A percentile compares a stretch with the other conserved stretches of the same genome.
Conservation (phyloP, 2,113 vertebrate genomes). For the Sterrhoptilus dennistouni region DNA sequence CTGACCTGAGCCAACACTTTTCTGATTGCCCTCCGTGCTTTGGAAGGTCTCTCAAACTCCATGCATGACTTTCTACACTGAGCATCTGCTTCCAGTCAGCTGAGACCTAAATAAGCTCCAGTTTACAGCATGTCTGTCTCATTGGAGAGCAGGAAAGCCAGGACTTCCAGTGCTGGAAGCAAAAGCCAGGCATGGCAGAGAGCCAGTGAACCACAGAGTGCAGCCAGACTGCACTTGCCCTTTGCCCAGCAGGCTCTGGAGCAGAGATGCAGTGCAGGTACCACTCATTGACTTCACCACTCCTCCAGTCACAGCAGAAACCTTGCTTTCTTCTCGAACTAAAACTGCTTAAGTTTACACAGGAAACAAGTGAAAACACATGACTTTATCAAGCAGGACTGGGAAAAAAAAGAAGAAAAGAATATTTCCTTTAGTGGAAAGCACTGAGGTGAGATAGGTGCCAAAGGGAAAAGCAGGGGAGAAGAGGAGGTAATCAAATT, state of each 20-base stretch:
- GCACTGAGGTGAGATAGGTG: neutral
- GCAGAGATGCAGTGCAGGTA: neutral
- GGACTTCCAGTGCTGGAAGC: neutral
- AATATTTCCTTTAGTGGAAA: neutral
- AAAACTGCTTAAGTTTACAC: neutral
- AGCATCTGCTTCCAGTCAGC: neutral
- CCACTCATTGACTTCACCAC: neutral
- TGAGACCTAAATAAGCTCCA: neutral
- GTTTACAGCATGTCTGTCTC: neutral
- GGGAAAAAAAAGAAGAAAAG: too few species aligned
- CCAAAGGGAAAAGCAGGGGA: neutral
- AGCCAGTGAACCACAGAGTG: neutral
- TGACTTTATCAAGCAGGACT: neutral
- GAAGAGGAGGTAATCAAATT: neutral
- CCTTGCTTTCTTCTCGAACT: neutral
- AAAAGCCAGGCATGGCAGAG: neutral
- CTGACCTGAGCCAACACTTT: neutral
- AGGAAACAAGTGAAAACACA: neutral
- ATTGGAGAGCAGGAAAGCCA: neutral
- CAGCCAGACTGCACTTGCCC: neutral
- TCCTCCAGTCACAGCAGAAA: neutral
- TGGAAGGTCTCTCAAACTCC: neutral
- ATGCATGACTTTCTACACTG: neutral
- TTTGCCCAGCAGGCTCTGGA: neutral
- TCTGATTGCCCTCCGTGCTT: neutral